A percentile compares a stretch with the other conserved stretches of the same genome.
Conservation (phyloP, 2,888 invertebrate genomes). For the Amblyjoppa proteus region DNA sequence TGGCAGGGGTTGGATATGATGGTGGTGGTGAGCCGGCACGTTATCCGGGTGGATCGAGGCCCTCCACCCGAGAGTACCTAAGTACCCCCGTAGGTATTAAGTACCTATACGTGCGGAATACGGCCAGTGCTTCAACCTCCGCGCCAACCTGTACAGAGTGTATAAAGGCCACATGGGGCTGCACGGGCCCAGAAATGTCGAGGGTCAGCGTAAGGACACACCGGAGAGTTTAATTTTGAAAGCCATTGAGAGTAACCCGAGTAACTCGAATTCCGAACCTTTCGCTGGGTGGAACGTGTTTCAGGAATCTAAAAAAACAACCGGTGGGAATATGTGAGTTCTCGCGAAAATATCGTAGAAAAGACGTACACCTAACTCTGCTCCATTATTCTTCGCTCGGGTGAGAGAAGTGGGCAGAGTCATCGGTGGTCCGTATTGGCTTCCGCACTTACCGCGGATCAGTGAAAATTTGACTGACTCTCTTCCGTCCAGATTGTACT, state of each 20-base stretch:
- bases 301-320: no score
- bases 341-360: no score
- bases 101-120: constrained; percentile 29
- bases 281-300: neutral
- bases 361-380: neutral
- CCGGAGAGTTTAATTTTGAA: neutral
- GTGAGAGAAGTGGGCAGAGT: neutral
- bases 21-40: constrained; percentile 35
- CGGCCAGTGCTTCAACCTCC: neutral
- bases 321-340: no score
- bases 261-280: neutral
- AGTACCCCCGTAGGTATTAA: constrained; percentile 56
- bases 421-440: neutral
- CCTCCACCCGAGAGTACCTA: constrained; percentile 43
- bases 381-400: neutral
- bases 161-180: constrained; percentile 23
- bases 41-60: constrained; percentile 56
- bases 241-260: neutral
- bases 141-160: constrained; percentile 14
- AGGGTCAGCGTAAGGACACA: constrained; percentile 29
- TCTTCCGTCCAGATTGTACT: neutral
- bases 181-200: constrained; percentile 31
- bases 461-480: neutral
- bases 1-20: constrained; percentile 19
- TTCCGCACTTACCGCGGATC: neutral